These are phyloP conservation scores for Oasisia sp. DNA, from an alignment of 2,888 invertebrate species.

Conservation along the genomic window DNA sequence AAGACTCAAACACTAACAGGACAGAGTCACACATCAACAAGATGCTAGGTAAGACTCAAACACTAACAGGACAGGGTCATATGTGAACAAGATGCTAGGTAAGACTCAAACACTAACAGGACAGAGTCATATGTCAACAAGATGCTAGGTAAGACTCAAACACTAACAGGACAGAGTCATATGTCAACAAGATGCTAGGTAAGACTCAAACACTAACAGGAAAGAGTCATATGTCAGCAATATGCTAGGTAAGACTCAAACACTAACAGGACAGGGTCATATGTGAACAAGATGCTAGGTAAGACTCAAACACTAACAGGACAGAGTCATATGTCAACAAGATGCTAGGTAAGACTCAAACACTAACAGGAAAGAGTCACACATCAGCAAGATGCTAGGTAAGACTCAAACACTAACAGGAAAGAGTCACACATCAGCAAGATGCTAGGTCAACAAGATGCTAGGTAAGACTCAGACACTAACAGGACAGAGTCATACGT, in stretches of 20 bases:
- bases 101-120: conserved; percentile 84
- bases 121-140: conserved; percentile 99
- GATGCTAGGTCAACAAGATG: conserved; percentile 77
- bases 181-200: conserved; percentile 97
- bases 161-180: conserved; percentile 97
- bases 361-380: conserved; percentile 97
- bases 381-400: conserved; percentile 97
- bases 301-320: conserved; percentile 58
- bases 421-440: conserved; percentile 98
- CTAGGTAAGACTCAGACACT: too few relatives aligned
- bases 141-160: conserved; percentile 88
- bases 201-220: conserved; percentile 69
- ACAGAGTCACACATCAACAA: conserved; percentile 99
- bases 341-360: conserved; percentile 82
- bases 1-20: conserved; percentile 69
- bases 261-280: conserved; percentile 77
- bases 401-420: conserved; percentile 75
- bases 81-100: conserved; percentile 97
- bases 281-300: conserved; percentile 97
- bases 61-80: conserved; percentile 96
- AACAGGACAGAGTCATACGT: conserved; percentile 94
- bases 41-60: conserved; percentile 88
- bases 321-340: conserved; percentile 99
- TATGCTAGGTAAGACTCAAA: conserved; percentile 79
- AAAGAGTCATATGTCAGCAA: conserved; percentile 99